Percentiles rank a stretch among this genome's conserved stretches.
phyloP scores from a whole-genome alignment of 2,113 vertebrate species.

The Urocynchramus pylzowi region DNA sequence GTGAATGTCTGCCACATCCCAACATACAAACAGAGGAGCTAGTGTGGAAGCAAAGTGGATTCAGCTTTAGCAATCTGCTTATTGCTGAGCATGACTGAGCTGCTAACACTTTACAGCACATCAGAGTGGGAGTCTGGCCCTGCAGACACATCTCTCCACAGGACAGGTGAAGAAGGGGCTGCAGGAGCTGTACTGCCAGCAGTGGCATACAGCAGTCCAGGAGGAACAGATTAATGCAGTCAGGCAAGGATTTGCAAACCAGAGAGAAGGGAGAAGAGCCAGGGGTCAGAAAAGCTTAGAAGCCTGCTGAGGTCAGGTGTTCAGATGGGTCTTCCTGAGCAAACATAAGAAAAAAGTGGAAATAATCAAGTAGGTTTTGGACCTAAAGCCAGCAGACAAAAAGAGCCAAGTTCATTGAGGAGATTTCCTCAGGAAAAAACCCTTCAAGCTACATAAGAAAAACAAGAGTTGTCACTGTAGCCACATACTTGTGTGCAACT shows the following conservation, averaged over 20 bases:
- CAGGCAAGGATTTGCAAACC: background rate
- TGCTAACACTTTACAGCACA: background rate
- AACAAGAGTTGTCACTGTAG: background rate
- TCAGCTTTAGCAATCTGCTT: background rate
- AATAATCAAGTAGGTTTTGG: background rate
- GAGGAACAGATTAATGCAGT: background rate
- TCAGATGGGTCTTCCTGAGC: background rate
- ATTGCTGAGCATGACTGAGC: background rate
- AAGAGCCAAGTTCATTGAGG: background rate
- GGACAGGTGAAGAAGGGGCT: background rate
- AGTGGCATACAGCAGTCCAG: background rate
- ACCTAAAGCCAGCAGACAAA: background rate
- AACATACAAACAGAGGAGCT: background rate
- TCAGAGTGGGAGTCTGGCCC: background rate
- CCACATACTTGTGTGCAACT: background rate
- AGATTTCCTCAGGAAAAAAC: background rate
- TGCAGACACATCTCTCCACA: accelerated
- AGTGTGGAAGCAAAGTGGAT: background rate
- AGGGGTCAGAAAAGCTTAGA: background rate
- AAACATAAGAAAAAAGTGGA: background rate
- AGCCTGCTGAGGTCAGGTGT: background rate
- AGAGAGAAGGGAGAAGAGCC: background rate
- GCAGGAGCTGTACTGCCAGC: background rate
- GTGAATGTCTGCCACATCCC: background rate
- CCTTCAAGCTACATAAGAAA: background rate